Percentiles rank a stretch among this genome's conserved stretches.
These are phyloP conservation scores for Pipistrellus nathusii DNA, from an alignment of 2,797 vertebrate genomes.

Conservation along the genomic window DNA sequence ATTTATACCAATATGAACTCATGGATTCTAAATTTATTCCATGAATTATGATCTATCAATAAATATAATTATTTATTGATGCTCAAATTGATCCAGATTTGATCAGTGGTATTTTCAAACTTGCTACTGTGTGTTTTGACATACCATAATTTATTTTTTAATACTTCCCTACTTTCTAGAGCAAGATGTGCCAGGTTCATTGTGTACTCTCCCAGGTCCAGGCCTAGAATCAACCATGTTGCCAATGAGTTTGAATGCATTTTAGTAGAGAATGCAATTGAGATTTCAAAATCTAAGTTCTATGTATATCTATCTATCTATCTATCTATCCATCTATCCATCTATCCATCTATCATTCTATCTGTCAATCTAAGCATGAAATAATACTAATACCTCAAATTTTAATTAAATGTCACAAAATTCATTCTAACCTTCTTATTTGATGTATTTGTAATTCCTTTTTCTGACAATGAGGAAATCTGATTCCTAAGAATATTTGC, in stretches of 20 bases:
- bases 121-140: neutral
- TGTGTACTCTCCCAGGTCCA: neutral
- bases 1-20: neutral
- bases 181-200: neutral
- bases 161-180: neutral
- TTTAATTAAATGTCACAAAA: neutral
- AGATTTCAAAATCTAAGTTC: neutral
- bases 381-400: neutral
- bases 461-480: neutral
- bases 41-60: neutral
- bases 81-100: neutral
- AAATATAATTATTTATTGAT: neutral
- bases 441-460: neutral
- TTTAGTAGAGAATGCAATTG: neutral
- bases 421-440: neutral
- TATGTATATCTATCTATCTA: neutral
- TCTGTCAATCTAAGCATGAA: neutral
- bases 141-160: neutral
- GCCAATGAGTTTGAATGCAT: neutral
- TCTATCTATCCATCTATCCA: neutral
- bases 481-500: neutral
- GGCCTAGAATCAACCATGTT: neutral
- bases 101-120: neutral
- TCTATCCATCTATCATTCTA: neutral
- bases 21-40: neutral